Base-by-base conservation (phyloP, 1,140 invertebrate species). In the Orussus abietinus region DNA sequence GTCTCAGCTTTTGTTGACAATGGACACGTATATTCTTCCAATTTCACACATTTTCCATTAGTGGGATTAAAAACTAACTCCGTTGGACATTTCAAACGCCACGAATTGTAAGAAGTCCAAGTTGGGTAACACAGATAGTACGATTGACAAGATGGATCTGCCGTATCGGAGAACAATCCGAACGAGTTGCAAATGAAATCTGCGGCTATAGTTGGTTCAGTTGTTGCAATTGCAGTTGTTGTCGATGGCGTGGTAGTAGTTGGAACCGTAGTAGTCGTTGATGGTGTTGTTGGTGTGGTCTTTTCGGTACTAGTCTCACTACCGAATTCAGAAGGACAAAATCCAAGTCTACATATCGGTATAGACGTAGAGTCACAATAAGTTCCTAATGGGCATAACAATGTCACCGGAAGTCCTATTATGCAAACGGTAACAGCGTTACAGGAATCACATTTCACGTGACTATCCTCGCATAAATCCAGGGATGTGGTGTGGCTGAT, bases 71-170 rank as follows among this genome's bases (percentile, higher is more conserved):
- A 51, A 9, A 47, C 26, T 3, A 38, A 32, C 11, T 28, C 28
- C 1, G 14, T 42, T 1, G 49, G 44, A 38, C 49, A 51, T 20
- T 41, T 44, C 10, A 45, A 20, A 3, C 12, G 26, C 28, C 11
- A 31, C 4, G n/a, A 7, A 6, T 6, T 25, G n/a, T 25, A 25
- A 25, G 6, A 7, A n/a, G 6, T 25, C n/a, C 22, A 6, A 6
- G 17, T 36, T 12, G 14, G 34, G 18, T 9, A 15, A 22, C 11
- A 34, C 35, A 51, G 31, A 21, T 29, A 11, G 33, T 51, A 51
- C 7, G 25, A 31, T 32, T 42, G 30, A 35, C 49, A 51, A 2
- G 33, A 17, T n/a, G 40, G 9, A 20, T 51, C 49, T 4, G 40
- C 17, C 3, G 35, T 28, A 35, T 40, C 33, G 2, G 44, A 5